Conservation (phyloP, 2,797 vertebrate genomes). For the Loris lydekkerianus region DNA sequence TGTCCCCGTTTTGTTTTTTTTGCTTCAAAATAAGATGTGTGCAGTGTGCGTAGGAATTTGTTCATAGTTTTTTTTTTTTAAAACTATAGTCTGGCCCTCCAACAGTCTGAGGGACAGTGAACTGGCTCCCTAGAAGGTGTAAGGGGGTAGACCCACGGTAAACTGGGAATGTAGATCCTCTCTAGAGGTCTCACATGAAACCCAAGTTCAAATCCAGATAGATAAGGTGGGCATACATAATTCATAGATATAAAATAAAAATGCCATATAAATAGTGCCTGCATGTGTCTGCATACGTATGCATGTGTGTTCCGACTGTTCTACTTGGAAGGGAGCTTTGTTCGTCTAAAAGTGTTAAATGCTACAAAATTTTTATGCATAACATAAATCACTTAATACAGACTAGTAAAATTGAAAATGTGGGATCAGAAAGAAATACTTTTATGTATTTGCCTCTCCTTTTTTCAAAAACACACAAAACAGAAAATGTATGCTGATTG, state of each 20-base stretch:
- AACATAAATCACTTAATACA: background rate
- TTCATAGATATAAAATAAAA: background rate
- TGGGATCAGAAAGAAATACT: background rate
- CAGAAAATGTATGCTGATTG: background rate
- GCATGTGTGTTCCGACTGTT: background rate
- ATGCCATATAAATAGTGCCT: background rate
- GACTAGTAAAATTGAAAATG: background rate
- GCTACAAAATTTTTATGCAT: background rate
- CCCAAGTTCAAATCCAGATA: background rate
- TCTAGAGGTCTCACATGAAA: background rate
- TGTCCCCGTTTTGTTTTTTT: too few relatives aligned
- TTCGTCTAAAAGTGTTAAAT: background rate
- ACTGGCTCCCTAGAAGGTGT: too few relatives aligned
- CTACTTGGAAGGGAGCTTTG: background rate
- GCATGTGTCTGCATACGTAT: fast-evolving
- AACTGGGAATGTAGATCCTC: background rate
- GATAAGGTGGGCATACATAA: background rate
- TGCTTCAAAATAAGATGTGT: too few relatives aligned
- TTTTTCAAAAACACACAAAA: background rate
- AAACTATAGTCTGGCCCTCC: too few relatives aligned
- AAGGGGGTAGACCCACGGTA: background rate
- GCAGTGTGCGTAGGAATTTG: too few relatives aligned
- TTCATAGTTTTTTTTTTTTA: too few relatives aligned
- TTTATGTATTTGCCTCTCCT: background rate
- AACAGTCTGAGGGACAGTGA: too few relatives aligned